Base-by-base conservation (phyloP, 2,888 invertebrate species). In the Iphiclides podalirius region DNA sequence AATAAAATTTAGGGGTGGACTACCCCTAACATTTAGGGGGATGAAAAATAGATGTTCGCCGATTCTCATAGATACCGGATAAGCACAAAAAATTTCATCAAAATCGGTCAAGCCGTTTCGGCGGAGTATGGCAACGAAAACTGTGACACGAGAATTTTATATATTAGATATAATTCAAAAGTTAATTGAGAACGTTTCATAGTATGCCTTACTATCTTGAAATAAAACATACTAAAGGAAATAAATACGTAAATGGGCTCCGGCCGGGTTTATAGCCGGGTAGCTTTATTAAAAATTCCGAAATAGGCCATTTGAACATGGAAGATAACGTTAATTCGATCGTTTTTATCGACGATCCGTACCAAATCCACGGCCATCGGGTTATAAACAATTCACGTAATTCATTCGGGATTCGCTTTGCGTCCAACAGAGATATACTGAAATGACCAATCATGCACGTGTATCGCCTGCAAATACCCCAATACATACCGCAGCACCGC, bases 391-490 rank as follows among this genome's bases (percentile, higher is more conserved):
- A 80, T 78, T 79, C 77, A 66, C 66, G 74, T 75, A 69, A 75
- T 77, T 73, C 79, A 79, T 84, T 84, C 70, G 62, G 73, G 65
- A 87, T 84, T 84, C 84, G 62, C 63, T 58, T 57, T 61, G 75
- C 79, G 81, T 79, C 67, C 75, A 74, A 77, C 79, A 72, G 73
- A 81, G 83, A 83, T 85, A 81, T 84, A 85, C 79, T 81, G 83
- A 82, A 84, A 85, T 86, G 82, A 84, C 84, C 84, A 85, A 85
- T 86, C 80, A 78, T 61, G 72, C 61, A 85, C 87, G 86, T 86
- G 87, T 66, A 54, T 55, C 11, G 78, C 64, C 60, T 83, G 55
- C 70, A 58, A 72, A 80, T 70, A 66, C 13, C 23, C 58, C 55
- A 56, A 66, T 73, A 69, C 76, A 77, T 74, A 73, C 74, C 69